These are phyloP conservation scores for Chlorospingus semifuscus DNA, from an alignment of 2,797 vertebrate species.

Conservation along the genomic window DNA sequence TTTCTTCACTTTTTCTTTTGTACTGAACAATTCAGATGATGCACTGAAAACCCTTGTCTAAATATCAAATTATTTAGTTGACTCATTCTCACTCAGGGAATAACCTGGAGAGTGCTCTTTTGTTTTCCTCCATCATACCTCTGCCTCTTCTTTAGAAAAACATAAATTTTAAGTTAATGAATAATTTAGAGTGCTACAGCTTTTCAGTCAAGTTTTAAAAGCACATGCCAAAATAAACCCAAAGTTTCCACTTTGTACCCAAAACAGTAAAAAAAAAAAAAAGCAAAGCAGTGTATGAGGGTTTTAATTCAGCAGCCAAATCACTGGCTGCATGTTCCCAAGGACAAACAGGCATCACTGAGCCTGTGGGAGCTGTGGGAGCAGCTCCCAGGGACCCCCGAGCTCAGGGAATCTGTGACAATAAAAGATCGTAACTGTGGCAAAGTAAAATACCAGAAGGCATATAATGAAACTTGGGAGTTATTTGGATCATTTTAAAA, in stretches of 20 bases:
- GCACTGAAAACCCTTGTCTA: background rate
- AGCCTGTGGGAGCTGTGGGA: background rate
- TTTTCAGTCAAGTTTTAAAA: constrained; percentile 8
- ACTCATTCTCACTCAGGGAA: background rate
- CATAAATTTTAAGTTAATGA: background rate
- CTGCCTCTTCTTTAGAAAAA: background rate
- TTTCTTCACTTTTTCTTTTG: background rate
- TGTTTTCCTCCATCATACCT: background rate
- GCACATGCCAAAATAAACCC: background rate
- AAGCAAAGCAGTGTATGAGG: background rate
- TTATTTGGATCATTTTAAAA: background rate
- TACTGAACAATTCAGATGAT: background rate
- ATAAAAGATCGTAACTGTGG: background rate
- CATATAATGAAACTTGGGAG: background rate
- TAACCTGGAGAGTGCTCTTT: background rate
- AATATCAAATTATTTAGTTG: background rate
- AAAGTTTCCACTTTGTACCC: background rate
- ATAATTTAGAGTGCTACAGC: background rate
- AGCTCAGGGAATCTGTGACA: background rate
- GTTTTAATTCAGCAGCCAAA: background rate
- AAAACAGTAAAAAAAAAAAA: background rate
- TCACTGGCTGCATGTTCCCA: background rate
- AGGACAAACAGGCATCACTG: background rate
- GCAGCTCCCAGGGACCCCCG: background rate
- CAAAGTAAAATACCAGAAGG: background rate